A percentile compares a stretch with the other conserved stretches of the same genome.
These are phyloP conservation scores for Panopea generosa DNA, from an alignment of 2,888 invertebrate species.

Conservation along the genomic window DNA sequence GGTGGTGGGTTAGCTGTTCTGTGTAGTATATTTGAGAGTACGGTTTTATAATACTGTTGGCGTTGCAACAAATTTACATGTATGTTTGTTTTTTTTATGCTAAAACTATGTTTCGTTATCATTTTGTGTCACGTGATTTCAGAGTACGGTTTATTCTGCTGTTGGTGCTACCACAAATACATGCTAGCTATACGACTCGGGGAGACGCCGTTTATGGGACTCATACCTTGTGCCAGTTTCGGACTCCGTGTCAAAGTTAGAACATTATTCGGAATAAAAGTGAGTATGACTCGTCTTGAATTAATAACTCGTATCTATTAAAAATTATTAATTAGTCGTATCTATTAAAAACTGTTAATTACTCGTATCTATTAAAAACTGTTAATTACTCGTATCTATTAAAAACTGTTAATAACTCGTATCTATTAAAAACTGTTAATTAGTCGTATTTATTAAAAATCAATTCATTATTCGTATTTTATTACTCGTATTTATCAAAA, in stretches of 20 bases:
- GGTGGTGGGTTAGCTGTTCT: too few relatives aligned
- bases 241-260: conserved; percentile 78
- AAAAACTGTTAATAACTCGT: not conserved
- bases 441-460: not conserved
- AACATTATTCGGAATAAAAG: conserved; percentile 80
- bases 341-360: not conserved
- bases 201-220: conserved; percentile 79
- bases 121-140: too few relatives aligned
- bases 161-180: conserved; percentile 79
- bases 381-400: not conserved
- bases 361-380: not conserved
- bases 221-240: conserved; percentile 79
- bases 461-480: too few relatives aligned
- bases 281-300: conserved; percentile 19
- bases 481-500: too few relatives aligned
- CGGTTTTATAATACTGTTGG: too few relatives aligned
- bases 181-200: conserved; percentile 75
- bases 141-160: conserved; percentile 71
- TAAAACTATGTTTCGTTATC: too few relatives aligned
- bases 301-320: not conserved
- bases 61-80: too few relatives aligned
- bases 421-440: not conserved
- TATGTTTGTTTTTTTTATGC: too few relatives aligned
- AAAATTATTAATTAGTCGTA: not conserved
- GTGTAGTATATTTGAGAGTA: too few relatives aligned